phyloP scores from a whole-genome alignment of 2,797 vertebrate species.

The Pseudomugil tenellus region DNA sequence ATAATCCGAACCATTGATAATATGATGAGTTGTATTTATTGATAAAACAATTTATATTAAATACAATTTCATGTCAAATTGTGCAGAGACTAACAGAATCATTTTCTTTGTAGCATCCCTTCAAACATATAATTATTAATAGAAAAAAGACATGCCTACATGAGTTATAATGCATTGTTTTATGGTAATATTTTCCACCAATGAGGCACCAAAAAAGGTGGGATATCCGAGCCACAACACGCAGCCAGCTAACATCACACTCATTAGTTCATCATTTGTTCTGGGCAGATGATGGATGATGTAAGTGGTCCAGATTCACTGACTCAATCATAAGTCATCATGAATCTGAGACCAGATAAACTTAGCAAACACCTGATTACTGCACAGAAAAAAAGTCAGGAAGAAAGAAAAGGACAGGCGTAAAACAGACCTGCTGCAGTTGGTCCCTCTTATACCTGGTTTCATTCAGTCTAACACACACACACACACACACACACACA shows the following conservation, averaged over 20 bases:
- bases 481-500: no score
- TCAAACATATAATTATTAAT: constrained; percentile 10
- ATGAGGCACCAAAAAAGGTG: not conserved
- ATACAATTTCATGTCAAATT: constrained; percentile 13
- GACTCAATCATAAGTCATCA: constrained; percentile 22
- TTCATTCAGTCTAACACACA: no score
- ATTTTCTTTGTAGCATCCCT: constrained; percentile 2
- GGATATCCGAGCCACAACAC: not conserved
- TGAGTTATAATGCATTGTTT: not conserved
- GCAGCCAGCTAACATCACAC: constrained; percentile 3
- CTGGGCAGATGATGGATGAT: constrained; percentile 4
- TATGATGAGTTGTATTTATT: constrained; percentile 50
- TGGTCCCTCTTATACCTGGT: constrained; percentile 3
- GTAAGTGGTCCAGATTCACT: constrained; percentile 7
- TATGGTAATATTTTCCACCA: not conserved
- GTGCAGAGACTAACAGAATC: not conserved
- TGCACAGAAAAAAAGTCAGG: not conserved
- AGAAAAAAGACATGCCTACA: not conserved
- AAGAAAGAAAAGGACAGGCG: not conserved
- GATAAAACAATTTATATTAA: constrained; percentile 34
- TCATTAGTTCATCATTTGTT: constrained; percentile 5
- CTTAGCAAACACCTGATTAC: not conserved
- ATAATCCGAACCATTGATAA: constrained; percentile 9
- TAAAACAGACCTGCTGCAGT: constrained; percentile 1
- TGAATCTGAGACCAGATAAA: constrained; percentile 4